phyloP scores from a whole-genome alignment of 2,113 vertebrate genomes.

The Acrocephalus kingi region DNA sequence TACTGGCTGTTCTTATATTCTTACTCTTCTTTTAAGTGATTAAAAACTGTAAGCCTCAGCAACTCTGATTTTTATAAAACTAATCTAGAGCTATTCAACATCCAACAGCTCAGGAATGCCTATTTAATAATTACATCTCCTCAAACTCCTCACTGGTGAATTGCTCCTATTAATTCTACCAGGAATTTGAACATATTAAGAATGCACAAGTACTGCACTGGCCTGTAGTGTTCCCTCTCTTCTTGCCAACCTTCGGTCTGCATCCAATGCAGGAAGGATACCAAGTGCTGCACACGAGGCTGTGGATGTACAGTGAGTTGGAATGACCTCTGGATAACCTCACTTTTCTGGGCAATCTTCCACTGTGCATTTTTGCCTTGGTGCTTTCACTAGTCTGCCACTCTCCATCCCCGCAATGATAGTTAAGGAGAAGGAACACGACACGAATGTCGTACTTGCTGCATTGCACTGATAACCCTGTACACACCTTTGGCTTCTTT shows the following conservation, averaged over 20 bases:
- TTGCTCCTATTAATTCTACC: not conserved
- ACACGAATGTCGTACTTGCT: not conserved
- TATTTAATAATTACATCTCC: not conserved
- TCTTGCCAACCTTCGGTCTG: not conserved
- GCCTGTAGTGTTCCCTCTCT: not conserved
- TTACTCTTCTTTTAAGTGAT: not conserved
- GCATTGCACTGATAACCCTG: not conserved
- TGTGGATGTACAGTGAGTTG: not conserved
- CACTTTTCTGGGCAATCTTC: not conserved
- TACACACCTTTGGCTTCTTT: not conserved
- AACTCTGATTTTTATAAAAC: not conserved
- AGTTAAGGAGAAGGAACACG: not conserved
- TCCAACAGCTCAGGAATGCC: not conserved
- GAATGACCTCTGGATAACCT: not conserved
- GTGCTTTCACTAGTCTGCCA: not conserved
- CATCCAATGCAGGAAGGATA: not conserved
- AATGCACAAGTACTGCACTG: not conserved
- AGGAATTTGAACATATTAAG: not conserved
- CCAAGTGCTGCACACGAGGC: not conserved
- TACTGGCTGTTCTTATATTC: not conserved
- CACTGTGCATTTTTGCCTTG: not conserved
- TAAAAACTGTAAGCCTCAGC: not conserved
- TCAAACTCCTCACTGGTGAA: not conserved
- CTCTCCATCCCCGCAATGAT: fast-evolving
- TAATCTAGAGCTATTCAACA: not conserved